Evolutionary conservation across 2,888 invertebrate species (phyloP).

Genomic region (Luperina nickerlii): DNA sequence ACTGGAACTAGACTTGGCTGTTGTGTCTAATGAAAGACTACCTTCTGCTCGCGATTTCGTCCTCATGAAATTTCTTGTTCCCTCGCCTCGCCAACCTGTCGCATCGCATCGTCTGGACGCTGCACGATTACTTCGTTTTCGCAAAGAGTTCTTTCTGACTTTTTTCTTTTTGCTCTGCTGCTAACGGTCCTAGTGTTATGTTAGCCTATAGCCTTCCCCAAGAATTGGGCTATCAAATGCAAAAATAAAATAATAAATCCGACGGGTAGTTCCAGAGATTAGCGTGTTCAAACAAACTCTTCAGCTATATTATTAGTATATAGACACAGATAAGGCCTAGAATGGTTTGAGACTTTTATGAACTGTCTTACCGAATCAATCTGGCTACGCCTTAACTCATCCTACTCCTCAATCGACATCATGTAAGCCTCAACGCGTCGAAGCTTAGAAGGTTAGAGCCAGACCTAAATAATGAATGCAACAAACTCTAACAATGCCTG

Average conservation of each 20-base stretch:
- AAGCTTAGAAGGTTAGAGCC: not conserved
- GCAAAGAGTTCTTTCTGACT: no score
- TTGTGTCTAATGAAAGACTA: not conserved
- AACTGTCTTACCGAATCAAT: not conserved
- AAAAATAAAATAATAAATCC: no score
- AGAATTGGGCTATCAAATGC: no score
- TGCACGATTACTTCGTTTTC: no score
- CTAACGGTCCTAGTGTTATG: no score
- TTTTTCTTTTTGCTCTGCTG: no score
- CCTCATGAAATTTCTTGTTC: no score
- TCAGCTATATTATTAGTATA: not conserved
- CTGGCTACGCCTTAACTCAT: no score
- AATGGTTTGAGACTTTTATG: not conserved
- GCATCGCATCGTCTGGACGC: no score
- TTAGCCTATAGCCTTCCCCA: no score
- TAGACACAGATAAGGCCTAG: not conserved
- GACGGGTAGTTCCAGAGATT: not conserved
- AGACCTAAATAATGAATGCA: conserved; percentile 13
- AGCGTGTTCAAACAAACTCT: not conserved
- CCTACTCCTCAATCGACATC: not conserved
- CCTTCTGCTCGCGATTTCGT: no score
- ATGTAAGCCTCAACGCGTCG: not conserved
- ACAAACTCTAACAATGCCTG: conserved; percentile 20
- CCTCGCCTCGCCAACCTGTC: no score
- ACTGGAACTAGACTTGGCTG: not conserved